Evolutionary conservation across 2,888 invertebrate genomes (phyloP), one percentile per base, ranked within the genome.

Genomic region (Neoitamus cyanurus): DNA sequence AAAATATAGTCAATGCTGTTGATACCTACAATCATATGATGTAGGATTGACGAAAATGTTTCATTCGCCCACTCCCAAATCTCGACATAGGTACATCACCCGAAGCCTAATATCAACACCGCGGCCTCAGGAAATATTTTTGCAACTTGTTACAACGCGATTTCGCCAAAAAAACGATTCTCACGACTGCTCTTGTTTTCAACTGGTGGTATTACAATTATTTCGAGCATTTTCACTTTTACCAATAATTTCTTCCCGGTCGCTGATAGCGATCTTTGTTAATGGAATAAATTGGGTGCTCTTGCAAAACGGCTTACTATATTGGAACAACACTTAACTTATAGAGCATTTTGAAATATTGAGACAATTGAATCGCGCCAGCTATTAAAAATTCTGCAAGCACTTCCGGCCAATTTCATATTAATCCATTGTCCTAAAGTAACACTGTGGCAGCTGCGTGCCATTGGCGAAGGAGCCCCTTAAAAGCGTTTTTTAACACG

Each of bases 341-440:
- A 58, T 58, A 58, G 15, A 36, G 6, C 34, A 73, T 34, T 73
- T 34, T 36, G 20, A 31, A 73, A 73, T 73, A 2, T 36, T 34
- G 31, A 73, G 73, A 73, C 20, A 34, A 73, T 20, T 20, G 36
- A 73, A 15, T 73, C 20, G 34, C 69, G 69, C n/a, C n/a, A n/a
- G 25, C 25, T 7, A 34, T 73, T 73, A 36, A 73, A 73, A 73
- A 42, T 77, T 77, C 36, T 77, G 42, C 46, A 77, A 77, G 46
- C 77, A 77, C 77, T 77, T 77, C 77, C 77, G 37, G 28, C n/a
- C 77, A 46, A 77, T 77, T 58, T 77, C 36, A 42, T 42, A 42
- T 42, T 28, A 42, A 42, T 30, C 77, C 77, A 77, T 42, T 28
- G 42, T 42, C 25, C 58, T 58, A 58, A 15, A 37, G 13, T 34